phyloP scores from a whole-genome alignment of 2,888 invertebrate genomes.

The Caenorhabditis sinica region DNA sequence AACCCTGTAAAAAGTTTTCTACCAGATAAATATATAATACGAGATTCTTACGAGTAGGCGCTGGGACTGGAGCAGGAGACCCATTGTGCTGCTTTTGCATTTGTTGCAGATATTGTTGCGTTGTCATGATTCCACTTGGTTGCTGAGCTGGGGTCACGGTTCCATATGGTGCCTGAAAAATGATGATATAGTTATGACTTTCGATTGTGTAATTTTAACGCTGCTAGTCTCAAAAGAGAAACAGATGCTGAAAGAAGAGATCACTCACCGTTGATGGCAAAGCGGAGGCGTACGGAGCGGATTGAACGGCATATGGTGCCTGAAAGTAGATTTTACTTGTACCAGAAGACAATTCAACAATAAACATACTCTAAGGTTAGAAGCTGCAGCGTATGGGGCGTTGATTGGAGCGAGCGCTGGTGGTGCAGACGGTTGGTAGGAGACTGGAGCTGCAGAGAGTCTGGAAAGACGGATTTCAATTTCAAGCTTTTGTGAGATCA shows the following conservation, averaged over 20 bases:
- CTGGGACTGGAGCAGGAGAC: conserved; percentile 51
- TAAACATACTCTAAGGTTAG: conserved; percentile 46
- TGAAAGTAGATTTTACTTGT: conserved; percentile 33
- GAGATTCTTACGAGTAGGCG: conserved; percentile 36
- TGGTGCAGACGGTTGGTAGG: conserved; percentile 62
- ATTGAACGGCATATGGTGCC: conserved; percentile 68
- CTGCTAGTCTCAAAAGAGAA: neutral
- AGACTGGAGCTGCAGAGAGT: conserved; percentile 71
- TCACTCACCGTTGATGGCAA: conserved; percentile 38
- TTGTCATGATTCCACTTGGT: conserved; percentile 53
- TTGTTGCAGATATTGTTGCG: conserved; percentile 60
- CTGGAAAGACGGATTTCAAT: conserved; percentile 56
- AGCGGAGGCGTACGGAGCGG: conserved; percentile 51
- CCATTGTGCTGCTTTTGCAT: conserved; percentile 34
- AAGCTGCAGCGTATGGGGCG: conserved; percentile 45
- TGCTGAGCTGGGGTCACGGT: conserved; percentile 18
- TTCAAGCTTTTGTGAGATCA: neutral
- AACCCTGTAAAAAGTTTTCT: conserved; percentile 12
- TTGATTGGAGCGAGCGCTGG: conserved; percentile 21
- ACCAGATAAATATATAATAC: neutral
- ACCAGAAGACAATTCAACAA: neutral
- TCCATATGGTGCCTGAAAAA: conserved; percentile 52
- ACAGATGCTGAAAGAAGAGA: conserved; percentile 6
- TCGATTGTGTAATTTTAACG: conserved; percentile 23
- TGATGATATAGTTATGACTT: conserved; percentile 19